Base-by-base conservation (phyloP, 2,113 vertebrate genomes). In the Trogon surrucura region DNA sequence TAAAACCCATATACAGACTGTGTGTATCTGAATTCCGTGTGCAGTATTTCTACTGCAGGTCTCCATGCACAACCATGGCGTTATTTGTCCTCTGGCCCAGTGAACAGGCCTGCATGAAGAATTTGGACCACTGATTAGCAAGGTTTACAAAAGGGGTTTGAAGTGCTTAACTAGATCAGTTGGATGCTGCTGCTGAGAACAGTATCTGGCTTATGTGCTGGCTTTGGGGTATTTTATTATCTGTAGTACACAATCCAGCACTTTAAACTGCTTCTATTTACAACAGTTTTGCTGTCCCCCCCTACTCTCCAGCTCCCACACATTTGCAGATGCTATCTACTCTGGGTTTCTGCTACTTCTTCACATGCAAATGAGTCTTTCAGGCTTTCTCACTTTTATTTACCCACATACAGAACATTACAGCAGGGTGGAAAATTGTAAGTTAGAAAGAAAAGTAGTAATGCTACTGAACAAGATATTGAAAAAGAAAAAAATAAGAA, bases 201-300 rank as follows among this genome's bases (percentile, higher is more conserved):
- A 67, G 85, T 45, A 51, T 86, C 81, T 69, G 79, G 54, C 6
- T 85, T 50, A 61, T 3, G 14, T n/a, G 77, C 80, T 29, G 44
- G n/a, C 72, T 80, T 41, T 57, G 90, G 81, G 69, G 45, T 85
- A 77, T 38, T 93, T 91, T 93, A 75, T 87, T 93, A 90, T 58
- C 93, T 21, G 2, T 2, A 80, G 67, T 4, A 1, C 73, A 71
- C 84, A 93, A 97, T 95, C 67, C 89, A 88, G 61, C 61, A 38
- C 86, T 93, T 91, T 25, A 90, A 93, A 72, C 50, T 48, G 91
- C 89, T 95, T 88, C 83, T 97, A 44, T 95, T 95, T 92, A 91
- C 80, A 93, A 93, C 89, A 90, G 90, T 86, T 96, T 85, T 65
- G 69, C 71, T 85, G 89, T 83, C 25, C 54, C 85, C 75, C 9